Evolutionary conservation across 1,140 invertebrate species (phyloP), one percentile per base, ranked within the genome.

Genomic region (Brachionus paranguensis): DNA sequence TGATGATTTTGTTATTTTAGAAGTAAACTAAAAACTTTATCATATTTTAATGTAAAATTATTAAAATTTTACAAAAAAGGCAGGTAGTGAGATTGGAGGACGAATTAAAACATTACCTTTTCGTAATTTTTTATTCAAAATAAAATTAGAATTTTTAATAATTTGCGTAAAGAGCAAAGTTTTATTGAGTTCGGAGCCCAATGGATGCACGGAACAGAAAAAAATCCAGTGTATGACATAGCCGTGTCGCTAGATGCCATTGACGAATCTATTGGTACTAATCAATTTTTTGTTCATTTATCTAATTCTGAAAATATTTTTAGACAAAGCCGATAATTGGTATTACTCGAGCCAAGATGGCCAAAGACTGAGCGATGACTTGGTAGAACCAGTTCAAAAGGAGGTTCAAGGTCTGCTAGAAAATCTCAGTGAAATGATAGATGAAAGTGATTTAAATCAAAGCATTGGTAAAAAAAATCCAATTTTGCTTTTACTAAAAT

Each of bases 71-170:
- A 2, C 14, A 33, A 8, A 10, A 29, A 43, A 29, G 85, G 87
- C 45, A 11, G 24, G 7, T 11, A 85, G 87, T 83, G 81, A 88
- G 84, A 87, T 87, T 3, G 89, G 89, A 41, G 89, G 89, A 47
- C 85, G 89, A 86, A 89, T 89, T 47, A 88, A 87, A 86, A 88
- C 86, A 20, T 83, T 87, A n/a, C 85, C 87, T 74, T 85, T 88
- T 27, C 87, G 87, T 88, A 86, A 86, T 83, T 14, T 43, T 45
- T 78, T 14, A 6, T 29, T 55, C n/a, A 60, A 60, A 60, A 60
- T 41, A 53, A 53, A 20, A 60, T 11, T 6, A 55, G 14, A 64
- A n/a, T 37, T 11, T 37, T 33, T 24, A 10, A 53, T 53, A 60
- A 79, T 60, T 55, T 12, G 1, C 2, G 7, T 43, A 3, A 14